Evolutionary conservation across 2,888 invertebrate species (phyloP), one percentile per base, ranked within the genome.

Genomic region (Megastigmus dorsalis): DNA sequence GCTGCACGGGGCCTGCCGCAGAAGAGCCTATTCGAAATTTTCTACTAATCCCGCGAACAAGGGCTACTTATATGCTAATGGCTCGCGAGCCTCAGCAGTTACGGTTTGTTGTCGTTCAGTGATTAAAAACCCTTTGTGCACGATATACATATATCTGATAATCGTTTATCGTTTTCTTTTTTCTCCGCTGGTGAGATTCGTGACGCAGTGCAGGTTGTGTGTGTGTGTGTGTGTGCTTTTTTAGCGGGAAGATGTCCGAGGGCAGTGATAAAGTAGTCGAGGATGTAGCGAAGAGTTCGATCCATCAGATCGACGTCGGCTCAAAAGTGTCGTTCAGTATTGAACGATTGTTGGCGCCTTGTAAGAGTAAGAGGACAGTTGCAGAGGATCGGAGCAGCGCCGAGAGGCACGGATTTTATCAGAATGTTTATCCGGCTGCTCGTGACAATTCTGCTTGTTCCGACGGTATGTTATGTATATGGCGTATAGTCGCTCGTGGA

Each of bases 261-360:
- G 45, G 36, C 50, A 43, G 41, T 20, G 36, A 18, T 9, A 26
- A 13, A 6, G 59, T n/a, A 13, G 38, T 7, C 18, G 50, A 10
- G 43, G 45, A 15, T 0, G n/a, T 33, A 9, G 33, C n/a, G 50
- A 62, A 28, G 36, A 67, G 45, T 9, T 5, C n/a, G 30, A n/a
- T 18, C 0, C 26, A n/a, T 15, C 55, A 20, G 23, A n/a, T 33
- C 36, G 60, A 38, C 26, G 28, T 20, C 48, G n/a, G 45, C 13
- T 13, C 63, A 2, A 66, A 55, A 48, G 62, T 67, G 54, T 82
- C 84, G n/a, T 86, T 86, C 68, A 86, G 86, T 62, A 86, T 86
- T 70, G 86, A 86, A 67, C 83, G 86, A 78, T 77, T 86, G 43
- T 77, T 86, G 62, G 86, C 85, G 9, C 85, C 86, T 1, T 79